Conservation (phyloP, 1,140 invertebrate species). For the Achatina immaculata region DNA sequence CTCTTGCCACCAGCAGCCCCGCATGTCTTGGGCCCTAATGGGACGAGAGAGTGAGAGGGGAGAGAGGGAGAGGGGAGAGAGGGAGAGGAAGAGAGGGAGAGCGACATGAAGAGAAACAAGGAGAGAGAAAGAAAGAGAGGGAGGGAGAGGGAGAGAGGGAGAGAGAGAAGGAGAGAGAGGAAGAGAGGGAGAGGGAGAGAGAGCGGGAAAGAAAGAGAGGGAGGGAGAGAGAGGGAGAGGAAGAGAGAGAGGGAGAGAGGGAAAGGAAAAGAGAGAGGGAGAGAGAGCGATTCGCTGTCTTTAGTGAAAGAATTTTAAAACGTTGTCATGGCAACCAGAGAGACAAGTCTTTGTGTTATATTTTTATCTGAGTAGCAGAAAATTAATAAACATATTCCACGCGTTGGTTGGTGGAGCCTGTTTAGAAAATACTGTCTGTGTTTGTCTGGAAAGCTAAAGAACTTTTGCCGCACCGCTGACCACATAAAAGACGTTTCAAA, state of each 20-base stretch:
- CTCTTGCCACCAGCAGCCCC: too few species aligned
- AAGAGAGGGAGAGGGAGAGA: background rate
- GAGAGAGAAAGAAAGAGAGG: background rate
- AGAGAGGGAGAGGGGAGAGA: background rate
- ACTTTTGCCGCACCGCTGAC: too few species aligned
- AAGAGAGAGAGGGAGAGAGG: conserved; percentile 2
- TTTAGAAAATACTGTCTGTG: too few species aligned
- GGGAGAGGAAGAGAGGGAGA: background rate
- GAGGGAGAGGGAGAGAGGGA: background rate
- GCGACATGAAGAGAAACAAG: background rate
- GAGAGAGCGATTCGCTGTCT: too few species aligned
- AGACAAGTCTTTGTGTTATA: too few species aligned
- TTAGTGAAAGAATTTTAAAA: background rate
- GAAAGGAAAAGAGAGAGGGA: background rate
- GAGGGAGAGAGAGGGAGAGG: background rate
- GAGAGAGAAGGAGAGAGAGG: background rate
- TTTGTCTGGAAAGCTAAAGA: too few species aligned
- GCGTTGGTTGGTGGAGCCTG: too few species aligned
- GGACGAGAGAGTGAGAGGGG: too few species aligned
- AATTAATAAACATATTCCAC: too few species aligned
- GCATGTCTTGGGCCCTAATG: too few species aligned
- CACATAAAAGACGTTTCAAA: too few species aligned
- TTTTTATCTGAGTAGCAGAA: too few species aligned
- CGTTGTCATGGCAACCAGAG: background rate
- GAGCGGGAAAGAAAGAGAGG: background rate